Conservation (phyloP, 2,797 vertebrate species). For the Falco biarmicus region DNA sequence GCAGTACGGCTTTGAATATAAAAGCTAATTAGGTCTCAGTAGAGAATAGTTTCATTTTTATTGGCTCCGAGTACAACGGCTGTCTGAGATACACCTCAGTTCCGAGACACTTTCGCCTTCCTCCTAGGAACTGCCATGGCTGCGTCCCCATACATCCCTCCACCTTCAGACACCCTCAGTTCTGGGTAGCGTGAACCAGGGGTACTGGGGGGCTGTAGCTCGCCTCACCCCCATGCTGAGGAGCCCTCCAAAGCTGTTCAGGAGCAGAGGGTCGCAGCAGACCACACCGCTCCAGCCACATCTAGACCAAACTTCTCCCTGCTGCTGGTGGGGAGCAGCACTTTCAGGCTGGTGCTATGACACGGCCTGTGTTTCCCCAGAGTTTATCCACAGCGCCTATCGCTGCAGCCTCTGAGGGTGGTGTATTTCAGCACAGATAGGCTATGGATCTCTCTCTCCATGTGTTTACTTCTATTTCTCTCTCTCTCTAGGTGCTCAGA, state of each 20-base stretch:
- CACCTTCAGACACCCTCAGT: neutral
- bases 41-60: conserved; percentile 73
- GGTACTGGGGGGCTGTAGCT: neutral
- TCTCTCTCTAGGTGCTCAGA: neutral
- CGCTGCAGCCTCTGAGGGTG: neutral
- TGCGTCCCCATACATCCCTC: neutral
- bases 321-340: neutral
- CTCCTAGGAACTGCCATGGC: neutral
- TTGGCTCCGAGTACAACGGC: conserved; percentile 42
- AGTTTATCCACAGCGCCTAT: neutral
- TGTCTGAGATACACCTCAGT: conserved; percentile 48
- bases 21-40: conserved; percentile 75
- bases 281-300: neutral
- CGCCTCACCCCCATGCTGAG: neutral
- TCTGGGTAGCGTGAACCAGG: neutral
- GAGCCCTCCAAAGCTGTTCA: neutral
- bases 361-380: neutral
- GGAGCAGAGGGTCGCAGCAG: neutral
- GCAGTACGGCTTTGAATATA: conserved; percentile 54
- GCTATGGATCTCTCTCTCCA: neutral
- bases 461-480: neutral
- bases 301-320: neutral
- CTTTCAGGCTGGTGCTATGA: neutral
- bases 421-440: neutral
- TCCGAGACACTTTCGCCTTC: conserved; percentile 30